phyloP scores from a whole-genome alignment of 2,888 invertebrate genomes.

The Peribatodes rhomboidaria region DNA sequence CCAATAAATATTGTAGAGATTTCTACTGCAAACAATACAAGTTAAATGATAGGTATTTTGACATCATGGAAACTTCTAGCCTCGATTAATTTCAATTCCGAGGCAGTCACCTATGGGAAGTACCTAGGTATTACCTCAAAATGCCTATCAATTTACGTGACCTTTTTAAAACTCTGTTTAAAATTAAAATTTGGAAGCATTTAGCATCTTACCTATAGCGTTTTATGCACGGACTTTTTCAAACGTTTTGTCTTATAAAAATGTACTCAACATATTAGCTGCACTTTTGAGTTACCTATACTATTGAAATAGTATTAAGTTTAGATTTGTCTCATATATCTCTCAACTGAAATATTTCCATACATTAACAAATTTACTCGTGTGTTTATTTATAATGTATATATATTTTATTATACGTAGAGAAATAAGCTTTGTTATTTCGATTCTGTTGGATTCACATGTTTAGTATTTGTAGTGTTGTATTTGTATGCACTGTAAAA shows the following conservation, averaged over 20 bases:
- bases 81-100: slow-evolving; percentile 6
- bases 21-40: slow-evolving; percentile 21
- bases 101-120: background rate
- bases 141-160: slow-evolving; percentile 6
- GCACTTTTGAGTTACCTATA: slow-evolving; percentile 23
- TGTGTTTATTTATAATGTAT: slow-evolving; percentile 45
- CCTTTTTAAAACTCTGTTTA: slow-evolving; percentile 11
- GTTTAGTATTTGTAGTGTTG: slow-evolving; percentile 50
- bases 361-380: slow-evolving; percentile 8
- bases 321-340: slow-evolving; percentile 6
- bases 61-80: background rate
- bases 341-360: slow-evolving; percentile 39
- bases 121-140: background rate
- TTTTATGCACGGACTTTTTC: slow-evolving; percentile 32
- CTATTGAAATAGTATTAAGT: slow-evolving; percentile 6
- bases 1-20: slow-evolving; percentile 58
- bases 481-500: slow-evolving; percentile 47
- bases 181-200: slow-evolving; percentile 18
- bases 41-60: slow-evolving; percentile 24
- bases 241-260: background rate
- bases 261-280: slow-evolving; percentile 17
- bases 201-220: slow-evolving; percentile 31
- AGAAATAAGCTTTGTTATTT: slow-evolving; percentile 51
- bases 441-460: slow-evolving; percentile 46
- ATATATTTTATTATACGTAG: slow-evolving; percentile 38